phyloP scores from a whole-genome alignment of 1,140 invertebrate species.

The Aleiodes sp. region DNA sequence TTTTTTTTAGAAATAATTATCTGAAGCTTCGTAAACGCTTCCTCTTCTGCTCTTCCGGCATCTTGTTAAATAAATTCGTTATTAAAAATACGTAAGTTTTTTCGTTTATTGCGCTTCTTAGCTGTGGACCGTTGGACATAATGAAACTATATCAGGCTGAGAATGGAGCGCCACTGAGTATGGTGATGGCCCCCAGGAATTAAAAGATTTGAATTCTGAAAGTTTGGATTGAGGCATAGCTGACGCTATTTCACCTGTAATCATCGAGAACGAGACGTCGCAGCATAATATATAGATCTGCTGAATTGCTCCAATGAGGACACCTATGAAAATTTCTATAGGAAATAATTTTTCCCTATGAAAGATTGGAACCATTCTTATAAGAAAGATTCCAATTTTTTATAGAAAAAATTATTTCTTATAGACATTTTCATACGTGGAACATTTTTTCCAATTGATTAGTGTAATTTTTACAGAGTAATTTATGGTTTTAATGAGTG shows the following conservation, averaged over 20 bases:
- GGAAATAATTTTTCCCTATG: too few species aligned
- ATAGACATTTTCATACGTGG: too few species aligned
- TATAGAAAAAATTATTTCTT: too few species aligned
- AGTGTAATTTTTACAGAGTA: too few species aligned
- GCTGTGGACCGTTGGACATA: conserved; percentile 3
- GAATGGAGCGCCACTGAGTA: not conserved
- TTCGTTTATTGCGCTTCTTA: not conserved
- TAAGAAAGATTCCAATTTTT: too few species aligned
- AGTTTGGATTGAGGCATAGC: conserved; percentile 13
- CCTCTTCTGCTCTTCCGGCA: not conserved
- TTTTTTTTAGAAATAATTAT: not conserved
- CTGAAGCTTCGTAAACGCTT: not conserved
- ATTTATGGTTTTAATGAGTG: too few species aligned
- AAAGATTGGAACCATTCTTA: too few species aligned
- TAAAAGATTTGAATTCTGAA: conserved; percentile 6
- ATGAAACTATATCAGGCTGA: not conserved
- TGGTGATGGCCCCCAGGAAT: not conserved
- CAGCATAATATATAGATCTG: too few species aligned
- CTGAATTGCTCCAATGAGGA: too few species aligned
- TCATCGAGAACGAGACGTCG: conserved; percentile 12
- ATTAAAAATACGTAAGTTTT: not conserved
- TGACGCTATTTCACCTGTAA: conserved; percentile 11
- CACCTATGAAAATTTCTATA: too few species aligned
- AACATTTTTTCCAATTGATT: too few species aligned
- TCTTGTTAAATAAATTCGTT: not conserved